Conservation (phyloP, 2,888 invertebrate species). For the Epirrhoe tristata region DNA sequence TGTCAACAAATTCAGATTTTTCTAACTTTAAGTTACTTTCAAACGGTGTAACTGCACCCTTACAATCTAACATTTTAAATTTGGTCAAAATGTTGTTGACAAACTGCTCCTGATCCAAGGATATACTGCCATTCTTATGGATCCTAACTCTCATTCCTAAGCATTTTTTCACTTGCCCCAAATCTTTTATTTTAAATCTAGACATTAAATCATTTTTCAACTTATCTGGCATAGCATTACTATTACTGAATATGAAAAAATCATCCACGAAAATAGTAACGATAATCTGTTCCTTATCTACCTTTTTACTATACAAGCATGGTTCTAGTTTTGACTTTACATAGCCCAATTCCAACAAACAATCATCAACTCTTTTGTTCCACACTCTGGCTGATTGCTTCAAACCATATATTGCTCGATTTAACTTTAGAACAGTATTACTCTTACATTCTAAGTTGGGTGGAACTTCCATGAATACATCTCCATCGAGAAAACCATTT, state of each 20-base stretch:
- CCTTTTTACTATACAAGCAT: not conserved
- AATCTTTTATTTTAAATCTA: not conserved
- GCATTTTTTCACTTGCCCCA: not conserved
- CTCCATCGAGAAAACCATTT: slow-evolving; percentile 10
- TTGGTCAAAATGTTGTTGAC: not conserved
- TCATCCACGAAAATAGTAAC: slow-evolving; percentile 1
- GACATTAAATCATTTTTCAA: not conserved
- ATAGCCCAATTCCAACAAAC: slow-evolving; percentile 33
- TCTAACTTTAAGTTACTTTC: slow-evolving; percentile 40
- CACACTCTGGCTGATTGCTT: slow-evolving; percentile 32
- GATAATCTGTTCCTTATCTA: not conserved
- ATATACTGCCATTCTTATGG: not conserved
- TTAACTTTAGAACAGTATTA: slow-evolving; percentile 27
- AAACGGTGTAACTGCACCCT: slow-evolving; percentile 44
- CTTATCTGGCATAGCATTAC: not conserved
- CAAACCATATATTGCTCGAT: slow-evolving; percentile 7
- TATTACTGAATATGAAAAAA: slow-evolving; percentile 5
- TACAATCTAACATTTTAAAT: slow-evolving; percentile 37
- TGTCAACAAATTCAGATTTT: not conserved
- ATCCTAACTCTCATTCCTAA: not conserved
- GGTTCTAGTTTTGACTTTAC: slow-evolving; percentile 27
- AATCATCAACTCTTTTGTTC: slow-evolving; percentile 43
- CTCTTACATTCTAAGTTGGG: not conserved
- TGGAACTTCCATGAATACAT: slow-evolving; percentile 15
- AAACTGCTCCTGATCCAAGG: not conserved